Conservation (phyloP, 1,140 invertebrate species). For the Tachypleus tridentatus region DNA sequence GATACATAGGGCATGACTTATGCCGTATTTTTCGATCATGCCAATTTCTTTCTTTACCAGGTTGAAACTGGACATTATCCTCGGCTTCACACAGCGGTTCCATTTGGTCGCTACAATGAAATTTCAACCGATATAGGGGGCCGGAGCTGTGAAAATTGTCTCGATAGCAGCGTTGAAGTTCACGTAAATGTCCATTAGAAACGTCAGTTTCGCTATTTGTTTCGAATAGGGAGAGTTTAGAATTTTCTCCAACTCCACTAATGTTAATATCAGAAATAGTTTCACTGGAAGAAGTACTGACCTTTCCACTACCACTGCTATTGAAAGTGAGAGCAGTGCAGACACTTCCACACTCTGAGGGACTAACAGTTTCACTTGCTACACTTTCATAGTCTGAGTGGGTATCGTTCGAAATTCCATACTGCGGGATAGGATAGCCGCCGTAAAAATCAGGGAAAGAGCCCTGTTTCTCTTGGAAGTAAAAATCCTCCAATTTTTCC, state of each 20-base stretch:
- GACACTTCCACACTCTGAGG: conserved; percentile 17
- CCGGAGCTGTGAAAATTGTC: no score
- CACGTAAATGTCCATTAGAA: no score
- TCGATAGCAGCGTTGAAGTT: no score
- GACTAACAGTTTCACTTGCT: neutral
- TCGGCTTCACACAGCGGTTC: conserved; percentile 21
- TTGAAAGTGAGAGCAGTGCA: conserved; percentile 13
- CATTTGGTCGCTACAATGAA: conserved; percentile 20
- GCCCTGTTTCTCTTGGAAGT: conserved; percentile 6
- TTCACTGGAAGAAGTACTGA: no score
- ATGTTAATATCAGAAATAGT: no score
- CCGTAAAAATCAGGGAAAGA: conserved; percentile 18
- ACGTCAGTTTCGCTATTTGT: conserved; percentile 7
- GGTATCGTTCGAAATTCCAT: neutral
- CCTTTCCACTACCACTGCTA: neutral
- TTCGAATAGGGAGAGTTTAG: conserved; percentile 12
- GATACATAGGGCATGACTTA: conserved; percentile 18
- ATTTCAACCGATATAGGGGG: conserved; percentile 9
- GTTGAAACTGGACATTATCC: conserved; percentile 10
- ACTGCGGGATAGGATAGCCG: conserved; percentile 13
- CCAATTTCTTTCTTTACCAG: conserved; percentile 15
- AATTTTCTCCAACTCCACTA: neutral
- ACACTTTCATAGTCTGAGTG: conserved; percentile 2
- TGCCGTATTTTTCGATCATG: conserved; percentile 20
- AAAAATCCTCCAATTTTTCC: conserved; percentile 11